These are phyloP conservation scores for Drosophila mojavensis DNA, from an alignment of 1,140 invertebrate species.

Conservation along the genomic window DNA sequence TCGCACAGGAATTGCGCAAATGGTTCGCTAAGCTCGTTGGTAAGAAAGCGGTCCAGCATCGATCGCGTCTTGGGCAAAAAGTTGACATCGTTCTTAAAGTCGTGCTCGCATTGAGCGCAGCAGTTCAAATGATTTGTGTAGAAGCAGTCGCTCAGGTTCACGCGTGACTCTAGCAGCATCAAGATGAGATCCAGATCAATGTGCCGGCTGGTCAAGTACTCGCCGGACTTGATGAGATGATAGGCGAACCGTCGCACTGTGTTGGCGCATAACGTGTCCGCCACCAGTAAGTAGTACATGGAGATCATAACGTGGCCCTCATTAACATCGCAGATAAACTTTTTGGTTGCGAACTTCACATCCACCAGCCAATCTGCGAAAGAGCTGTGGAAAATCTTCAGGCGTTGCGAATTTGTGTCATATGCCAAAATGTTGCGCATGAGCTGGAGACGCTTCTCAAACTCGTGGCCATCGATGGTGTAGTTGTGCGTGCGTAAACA, in stretches of 20 bases:
- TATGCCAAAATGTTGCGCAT: slow-evolving; percentile 87
- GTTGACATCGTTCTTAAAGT: slow-evolving; percentile 78
- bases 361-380: slow-evolving; percentile 97
- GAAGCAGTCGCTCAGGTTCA: slow-evolving; percentile 82
- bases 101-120: slow-evolving; percentile 78
- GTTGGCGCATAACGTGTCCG: slow-evolving; percentile 81
- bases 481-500: slow-evolving; percentile 93
- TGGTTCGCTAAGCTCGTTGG: slow-evolving; percentile 74
- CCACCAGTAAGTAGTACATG: slow-evolving; percentile 90
- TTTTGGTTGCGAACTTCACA: slow-evolving; percentile 98
- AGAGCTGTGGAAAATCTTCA: slow-evolving; percentile 94
- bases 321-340: slow-evolving; percentile 93
- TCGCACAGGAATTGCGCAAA: slow-evolving; percentile 80
- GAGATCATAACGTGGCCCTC: slow-evolving; percentile 96
- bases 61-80: slow-evolving; percentile 74
- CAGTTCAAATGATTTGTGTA: slow-evolving; percentile 83
- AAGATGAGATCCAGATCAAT: slow-evolving; percentile 79
- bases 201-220: slow-evolving; percentile 75
- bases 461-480: slow-evolving; percentile 92
- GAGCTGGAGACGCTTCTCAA: slow-evolving; percentile 91
- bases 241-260: slow-evolving; percentile 75
- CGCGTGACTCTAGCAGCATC: slow-evolving; percentile 79
- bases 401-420: slow-evolving; percentile 86
- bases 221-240: slow-evolving; percentile 77
- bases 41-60: slow-evolving; percentile 77